Conservation (phyloP, 1,140 invertebrate genomes). For the Conus ventricosus region DNA sequence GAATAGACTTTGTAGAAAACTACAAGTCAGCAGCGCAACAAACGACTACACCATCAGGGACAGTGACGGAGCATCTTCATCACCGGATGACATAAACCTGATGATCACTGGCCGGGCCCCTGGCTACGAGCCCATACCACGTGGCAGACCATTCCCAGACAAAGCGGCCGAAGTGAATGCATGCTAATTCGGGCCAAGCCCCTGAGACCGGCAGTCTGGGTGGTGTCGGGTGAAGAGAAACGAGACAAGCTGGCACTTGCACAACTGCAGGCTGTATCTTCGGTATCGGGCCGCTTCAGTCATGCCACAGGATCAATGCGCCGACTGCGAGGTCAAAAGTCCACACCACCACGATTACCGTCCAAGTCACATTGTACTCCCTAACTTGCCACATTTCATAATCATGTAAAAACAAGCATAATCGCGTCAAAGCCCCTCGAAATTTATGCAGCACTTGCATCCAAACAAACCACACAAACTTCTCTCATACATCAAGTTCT, state of each 20-base stretch:
- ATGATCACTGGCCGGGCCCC: background rate
- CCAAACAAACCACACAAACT: no score
- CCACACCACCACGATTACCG: background rate
- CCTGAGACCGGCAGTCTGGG: background rate
- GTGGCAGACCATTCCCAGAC: background rate
- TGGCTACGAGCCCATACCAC: background rate
- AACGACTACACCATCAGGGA: no score
- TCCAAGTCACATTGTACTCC: no score
- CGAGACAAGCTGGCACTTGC: background rate
- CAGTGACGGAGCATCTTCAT: no score
- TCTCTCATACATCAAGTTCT: no score
- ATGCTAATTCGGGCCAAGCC: conserved; percentile 6
- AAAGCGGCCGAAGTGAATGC: background rate
- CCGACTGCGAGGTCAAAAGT: background rate
- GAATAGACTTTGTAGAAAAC: no score
- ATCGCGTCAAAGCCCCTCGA: no score
- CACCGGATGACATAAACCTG: no score
- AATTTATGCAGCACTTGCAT: no score
- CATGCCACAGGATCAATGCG: background rate
- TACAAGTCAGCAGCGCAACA: no score
- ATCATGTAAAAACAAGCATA: no score
- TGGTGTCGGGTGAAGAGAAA: background rate
- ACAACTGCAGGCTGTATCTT: background rate
- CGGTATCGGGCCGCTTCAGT: background rate
- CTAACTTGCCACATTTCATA: no score